Percentiles rank a stretch among this genome's conserved stretches.
These are phyloP conservation scores for Acanthopleura granulata DNA, from an alignment of 2,888 invertebrate genomes.

Conservation along the genomic window DNA sequence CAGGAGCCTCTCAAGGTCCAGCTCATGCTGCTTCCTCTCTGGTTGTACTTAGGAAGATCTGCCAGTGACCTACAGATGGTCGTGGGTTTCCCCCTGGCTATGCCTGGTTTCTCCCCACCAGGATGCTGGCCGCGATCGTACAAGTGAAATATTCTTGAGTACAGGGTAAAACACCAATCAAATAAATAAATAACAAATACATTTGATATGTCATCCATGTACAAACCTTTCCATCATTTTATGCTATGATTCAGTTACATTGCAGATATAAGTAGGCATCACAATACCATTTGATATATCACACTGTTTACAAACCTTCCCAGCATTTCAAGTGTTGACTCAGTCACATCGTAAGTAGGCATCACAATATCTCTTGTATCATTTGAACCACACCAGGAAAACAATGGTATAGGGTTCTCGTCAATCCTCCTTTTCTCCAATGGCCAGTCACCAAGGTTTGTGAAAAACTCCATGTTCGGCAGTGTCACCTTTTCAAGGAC, in stretches of 20 bases:
- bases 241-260: neutral
- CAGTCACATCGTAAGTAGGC: constrained; percentile 95
- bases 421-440: constrained; percentile 69
- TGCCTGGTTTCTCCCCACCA: too few relatives aligned
- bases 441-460: constrained; percentile 98
- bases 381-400: constrained; percentile 96
- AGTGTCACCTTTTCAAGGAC: constrained; percentile 71
- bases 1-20: too few relatives aligned
- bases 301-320: constrained; percentile 76
- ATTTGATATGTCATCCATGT: too few relatives aligned
- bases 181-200: too few relatives aligned
- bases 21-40: too few relatives aligned
- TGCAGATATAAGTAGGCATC: neutral
- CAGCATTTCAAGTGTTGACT: constrained; percentile 93
- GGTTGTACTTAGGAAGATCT: too few relatives aligned
- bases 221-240: too few relatives aligned
- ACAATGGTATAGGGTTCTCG: constrained; percentile 80
- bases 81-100: too few relatives aligned
- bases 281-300: neutral
- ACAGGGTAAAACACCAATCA: too few relatives aligned
- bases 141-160: too few relatives aligned
- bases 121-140: too few relatives aligned
- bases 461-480: constrained; percentile 90
- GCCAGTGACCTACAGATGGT: too few relatives aligned
- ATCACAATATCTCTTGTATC: constrained; percentile 89